A percentile compares a stretch with the other conserved stretches of the same genome.
These are phyloP conservation scores for Masnerella sp. DNA, from an alignment of 2,888 invertebrate genomes.

Conservation along the genomic window DNA sequence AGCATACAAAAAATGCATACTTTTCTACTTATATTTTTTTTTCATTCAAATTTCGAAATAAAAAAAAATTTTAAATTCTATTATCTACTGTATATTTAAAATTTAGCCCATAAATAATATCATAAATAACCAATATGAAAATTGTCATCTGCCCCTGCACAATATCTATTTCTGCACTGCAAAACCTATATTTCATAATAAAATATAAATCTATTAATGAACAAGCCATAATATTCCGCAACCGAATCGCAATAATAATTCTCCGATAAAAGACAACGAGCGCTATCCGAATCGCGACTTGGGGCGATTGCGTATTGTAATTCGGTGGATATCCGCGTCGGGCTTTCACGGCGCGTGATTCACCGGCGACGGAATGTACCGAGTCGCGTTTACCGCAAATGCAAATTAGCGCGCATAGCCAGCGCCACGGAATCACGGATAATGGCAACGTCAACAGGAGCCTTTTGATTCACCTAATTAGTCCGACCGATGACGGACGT, in stretches of 20 bases:
- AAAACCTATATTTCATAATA: too few relatives aligned
- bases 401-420: constrained; percentile 28
- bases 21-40: too few relatives aligned
- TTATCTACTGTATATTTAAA: too few relatives aligned
- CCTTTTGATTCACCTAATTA: constrained; percentile 47
- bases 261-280: constrained; percentile 28
- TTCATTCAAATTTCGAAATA: too few relatives aligned
- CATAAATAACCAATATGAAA: too few relatives aligned
- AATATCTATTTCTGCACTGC: too few relatives aligned
- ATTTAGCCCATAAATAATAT: too few relatives aligned
- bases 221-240: too few relatives aligned
- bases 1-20: too few relatives aligned
- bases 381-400: constrained; percentile 45
- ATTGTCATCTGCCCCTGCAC: too few relatives aligned
- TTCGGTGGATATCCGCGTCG: constrained; percentile 17
- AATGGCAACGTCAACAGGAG: constrained; percentile 45
- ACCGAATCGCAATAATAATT: constrained; percentile 20
- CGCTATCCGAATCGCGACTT: constrained; percentile 28
- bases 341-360: constrained; percentile 39
- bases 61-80: too few relatives aligned
- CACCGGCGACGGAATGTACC: constrained; percentile 19
- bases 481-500: constrained; percentile 20
- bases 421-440: constrained; percentile 29
- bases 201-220: too few relatives aligned
- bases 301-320: constrained; percentile 34